Evolutionary conservation across 1,140 invertebrate species (phyloP), one percentile per base, ranked within the genome.

Genomic region (Cotesia glomerata): DNA sequence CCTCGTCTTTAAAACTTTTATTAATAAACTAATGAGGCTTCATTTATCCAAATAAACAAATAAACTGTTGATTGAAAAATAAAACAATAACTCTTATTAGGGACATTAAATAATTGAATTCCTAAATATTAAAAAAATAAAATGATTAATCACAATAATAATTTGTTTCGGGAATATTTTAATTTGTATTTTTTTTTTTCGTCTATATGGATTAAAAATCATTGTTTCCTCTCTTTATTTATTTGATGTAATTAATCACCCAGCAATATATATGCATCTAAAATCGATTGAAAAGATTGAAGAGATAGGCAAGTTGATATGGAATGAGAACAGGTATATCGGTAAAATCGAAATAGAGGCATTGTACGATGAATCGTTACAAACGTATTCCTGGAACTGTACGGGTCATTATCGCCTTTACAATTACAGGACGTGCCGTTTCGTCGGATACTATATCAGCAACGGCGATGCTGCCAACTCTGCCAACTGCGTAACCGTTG

Each of bases 351-450:
- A 59, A 65, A 69, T 66, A 54, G 56, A 64, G 58, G 63, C 56
- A 70, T 67, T 56, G 68, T 69, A 52, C 14, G 51, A 39, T 39
- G 39, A 54, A 75, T 75, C 58, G 67, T 72, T 71, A 71, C 74
- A 75, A 75, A 73, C 63, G 63, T 54, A 49, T 72, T 67, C 69
- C 66, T 75, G 68, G 64, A 73, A 67, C 66, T 75, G 68, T 64
- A 73, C 71, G 74, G 74, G 71, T 72, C 74, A 75, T 75, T 75
- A 75, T 75, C 68, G 51, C 71, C 59, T 75, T 73, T 71, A 75
- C 72, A 75, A 75, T 75, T 75, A 73, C 74, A 75, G 74, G 74
- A 75, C 74, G 74, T 75, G 71, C 74, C 66, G 69, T 75, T 75
- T 75, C 74, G 58, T 56, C 71, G 69, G 58, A 71, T 74, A 74